These are phyloP conservation scores for Gallinago nigripennis DNA, from an alignment of 2,797 vertebrate species.

Conservation along the genomic window DNA sequence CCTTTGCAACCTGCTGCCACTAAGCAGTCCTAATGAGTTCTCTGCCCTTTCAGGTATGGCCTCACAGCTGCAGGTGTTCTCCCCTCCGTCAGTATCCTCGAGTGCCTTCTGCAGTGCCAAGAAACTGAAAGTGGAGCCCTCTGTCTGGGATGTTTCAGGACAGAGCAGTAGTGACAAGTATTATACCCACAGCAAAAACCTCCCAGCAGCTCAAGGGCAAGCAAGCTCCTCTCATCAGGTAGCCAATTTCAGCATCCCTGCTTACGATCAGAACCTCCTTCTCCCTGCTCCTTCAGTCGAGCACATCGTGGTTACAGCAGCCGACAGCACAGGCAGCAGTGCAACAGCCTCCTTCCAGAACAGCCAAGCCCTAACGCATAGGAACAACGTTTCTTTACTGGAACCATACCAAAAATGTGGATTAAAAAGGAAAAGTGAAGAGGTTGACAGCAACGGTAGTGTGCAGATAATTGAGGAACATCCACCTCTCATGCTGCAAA, in stretches of 20 bases:
- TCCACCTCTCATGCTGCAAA: constrained; percentile 93
- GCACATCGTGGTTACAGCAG: constrained; percentile 87
- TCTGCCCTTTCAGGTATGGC: constrained; percentile 87
- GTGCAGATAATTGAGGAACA: constrained; percentile 99
- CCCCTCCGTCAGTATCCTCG: constrained; percentile 95
- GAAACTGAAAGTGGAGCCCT: constrained; percentile 96
- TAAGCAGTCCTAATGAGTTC: background rate
- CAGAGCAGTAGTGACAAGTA: constrained; percentile 89
- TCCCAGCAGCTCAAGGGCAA: constrained; percentile 85
- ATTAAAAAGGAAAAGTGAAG: constrained; percentile 94
- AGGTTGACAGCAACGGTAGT: constrained; percentile 97
- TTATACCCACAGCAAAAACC: constrained; percentile 85
- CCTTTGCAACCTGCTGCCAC: rapidly evolving
- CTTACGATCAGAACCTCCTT: constrained; percentile 83
- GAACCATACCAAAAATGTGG: constrained; percentile 92
- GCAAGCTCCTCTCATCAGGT: constrained; percentile 83
- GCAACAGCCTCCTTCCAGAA: constrained; percentile 84
- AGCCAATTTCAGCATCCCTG: constrained; percentile 84
- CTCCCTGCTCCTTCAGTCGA: constrained; percentile 80
- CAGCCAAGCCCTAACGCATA: constrained; percentile 82
- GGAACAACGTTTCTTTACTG: constrained; percentile 85
- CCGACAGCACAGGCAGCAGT: constrained; percentile 89
- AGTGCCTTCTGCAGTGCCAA: constrained; percentile 96
- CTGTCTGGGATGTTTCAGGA: constrained; percentile 90
- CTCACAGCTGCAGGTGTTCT: constrained; percentile 95